A percentile compares a stretch with the other conserved stretches of the same genome.
phyloP scores from a whole-genome alignment of 2,797 vertebrate species.

The Taenioides sp. region DNA sequence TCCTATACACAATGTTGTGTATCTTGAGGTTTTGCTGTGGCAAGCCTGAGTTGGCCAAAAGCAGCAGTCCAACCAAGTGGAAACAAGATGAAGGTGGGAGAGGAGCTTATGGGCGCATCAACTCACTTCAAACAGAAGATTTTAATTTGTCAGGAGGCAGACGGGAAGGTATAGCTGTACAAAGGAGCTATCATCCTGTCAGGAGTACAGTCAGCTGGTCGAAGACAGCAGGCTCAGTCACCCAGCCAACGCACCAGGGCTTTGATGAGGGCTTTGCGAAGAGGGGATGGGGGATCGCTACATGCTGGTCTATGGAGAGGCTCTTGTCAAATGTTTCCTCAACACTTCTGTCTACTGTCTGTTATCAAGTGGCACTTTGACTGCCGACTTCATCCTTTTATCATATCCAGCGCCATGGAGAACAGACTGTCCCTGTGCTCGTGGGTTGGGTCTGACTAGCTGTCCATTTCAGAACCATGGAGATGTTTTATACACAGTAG shows the following conservation, averaged over 20 bases:
- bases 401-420: slow-evolving; percentile 24
- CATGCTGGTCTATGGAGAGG: slow-evolving; percentile 44
- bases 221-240: slow-evolving; percentile 56
- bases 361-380: slow-evolving; percentile 33
- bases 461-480: neutral
- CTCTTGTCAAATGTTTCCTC: slow-evolving; percentile 48
- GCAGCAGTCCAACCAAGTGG: slow-evolving; percentile 35
- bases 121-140: slow-evolving; percentile 65
- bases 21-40: slow-evolving; percentile 42
- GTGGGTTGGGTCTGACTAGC: slow-evolving; percentile 11
- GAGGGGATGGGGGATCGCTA: slow-evolving; percentile 64
- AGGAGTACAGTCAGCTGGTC: slow-evolving; percentile 63
- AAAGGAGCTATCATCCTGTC: slow-evolving; percentile 74
- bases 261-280: slow-evolving; percentile 59
- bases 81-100: slow-evolving; percentile 20
- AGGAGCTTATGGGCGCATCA: slow-evolving; percentile 39
- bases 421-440: slow-evolving; percentile 16
- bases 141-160: slow-evolving; percentile 73
- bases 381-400: slow-evolving; percentile 30
- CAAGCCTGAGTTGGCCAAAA: slow-evolving; percentile 54
- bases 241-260: slow-evolving; percentile 37
- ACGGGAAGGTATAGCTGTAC: slow-evolving; percentile 69
- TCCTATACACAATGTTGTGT: slow-evolving; percentile 31
- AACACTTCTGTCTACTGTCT: slow-evolving; percentile 37
- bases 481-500: neutral